Conservation (phyloP, 1,140 invertebrate species). For the Cydia pomonella region DNA sequence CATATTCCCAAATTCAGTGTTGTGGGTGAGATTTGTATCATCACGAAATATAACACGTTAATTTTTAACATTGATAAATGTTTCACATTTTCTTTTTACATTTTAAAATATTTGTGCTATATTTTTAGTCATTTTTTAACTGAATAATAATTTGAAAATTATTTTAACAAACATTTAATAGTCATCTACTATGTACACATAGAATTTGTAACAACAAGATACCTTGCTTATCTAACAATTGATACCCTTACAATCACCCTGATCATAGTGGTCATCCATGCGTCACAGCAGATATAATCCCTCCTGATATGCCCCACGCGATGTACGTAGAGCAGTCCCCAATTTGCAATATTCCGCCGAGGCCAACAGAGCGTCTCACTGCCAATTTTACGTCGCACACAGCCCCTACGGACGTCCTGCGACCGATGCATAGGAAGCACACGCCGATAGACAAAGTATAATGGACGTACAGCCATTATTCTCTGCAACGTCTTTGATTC, state of each 20-base stretch:
- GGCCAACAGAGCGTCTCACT: slow-evolving; percentile 42
- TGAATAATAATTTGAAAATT: no score
- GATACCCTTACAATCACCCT: background rate
- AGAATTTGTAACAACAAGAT: background rate
- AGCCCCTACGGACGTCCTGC: slow-evolving; percentile 50
- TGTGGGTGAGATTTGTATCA: no score
- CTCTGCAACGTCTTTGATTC: background rate
- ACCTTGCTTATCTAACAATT: background rate
- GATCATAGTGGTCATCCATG: background rate
- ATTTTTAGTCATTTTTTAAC: no score
- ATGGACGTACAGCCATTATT: slow-evolving; percentile 36
- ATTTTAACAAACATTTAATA: no score
- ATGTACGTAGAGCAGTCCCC: background rate
- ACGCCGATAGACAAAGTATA: slow-evolving; percentile 18
- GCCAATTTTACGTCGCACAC: slow-evolving; percentile 51
- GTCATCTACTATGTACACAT: no score
- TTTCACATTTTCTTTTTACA: no score
- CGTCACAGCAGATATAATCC: slow-evolving; percentile 5
- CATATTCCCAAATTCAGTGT: no score
- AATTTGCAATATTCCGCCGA: slow-evolving; percentile 26
- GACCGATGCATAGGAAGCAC: slow-evolving; percentile 63
- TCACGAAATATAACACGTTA: no score
- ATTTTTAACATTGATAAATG: no score
- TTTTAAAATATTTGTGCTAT: no score
- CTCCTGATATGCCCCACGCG: background rate